A percentile compares a stretch with the other conserved stretches of the same genome.
phyloP scores from a whole-genome alignment of 1,140 invertebrate genomes.

The Drosophila willistoni region DNA sequence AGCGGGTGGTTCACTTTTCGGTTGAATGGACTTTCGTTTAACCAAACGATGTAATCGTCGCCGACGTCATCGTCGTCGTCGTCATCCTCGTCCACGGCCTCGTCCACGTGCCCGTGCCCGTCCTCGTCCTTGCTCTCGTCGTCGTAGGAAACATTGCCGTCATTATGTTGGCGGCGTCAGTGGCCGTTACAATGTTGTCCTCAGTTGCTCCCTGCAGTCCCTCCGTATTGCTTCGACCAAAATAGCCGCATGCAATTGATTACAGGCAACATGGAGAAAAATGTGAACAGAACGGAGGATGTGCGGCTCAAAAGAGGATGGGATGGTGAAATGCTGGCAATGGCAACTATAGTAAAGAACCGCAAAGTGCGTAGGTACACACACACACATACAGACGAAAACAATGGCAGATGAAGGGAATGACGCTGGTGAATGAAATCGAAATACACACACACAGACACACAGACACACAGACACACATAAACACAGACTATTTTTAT shows the following conservation, averaged over 20 bases:
- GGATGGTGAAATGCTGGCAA: slow-evolving; percentile 1
- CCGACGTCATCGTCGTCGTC: not conserved
- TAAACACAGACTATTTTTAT: slow-evolving; percentile 4
- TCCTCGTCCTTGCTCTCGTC: too few species aligned
- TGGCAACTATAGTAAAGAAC: slow-evolving; percentile 1
- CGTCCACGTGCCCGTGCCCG: too few species aligned
- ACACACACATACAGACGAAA: not conserved
- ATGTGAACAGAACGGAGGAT: not conserved
- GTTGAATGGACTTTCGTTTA: slow-evolving; percentile 1
- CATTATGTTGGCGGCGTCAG: slow-evolving; percentile 5
- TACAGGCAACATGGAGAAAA: slow-evolving; percentile 1
- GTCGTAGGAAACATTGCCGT: not conserved
- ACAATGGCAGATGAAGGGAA: not conserved
- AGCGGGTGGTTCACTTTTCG: slow-evolving; percentile 1
- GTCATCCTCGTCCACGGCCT: too few species aligned
- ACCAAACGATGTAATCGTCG: not conserved
- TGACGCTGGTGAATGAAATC: not conserved
- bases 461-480: not conserved
- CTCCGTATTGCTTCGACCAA: not conserved
- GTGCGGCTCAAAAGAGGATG: not conserved
- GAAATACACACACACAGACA: not conserved
- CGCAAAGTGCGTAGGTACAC: slow-evolving; percentile 4
- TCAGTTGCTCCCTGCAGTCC: not conserved
- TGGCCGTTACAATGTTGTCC: slow-evolving; percentile 7
- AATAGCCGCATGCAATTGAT: slow-evolving; percentile 13